Percentiles rank a stretch among this genome's conserved stretches.
Conservation (phyloP, 2,797 vertebrate genomes). For the Buceros bicornis region DNA sequence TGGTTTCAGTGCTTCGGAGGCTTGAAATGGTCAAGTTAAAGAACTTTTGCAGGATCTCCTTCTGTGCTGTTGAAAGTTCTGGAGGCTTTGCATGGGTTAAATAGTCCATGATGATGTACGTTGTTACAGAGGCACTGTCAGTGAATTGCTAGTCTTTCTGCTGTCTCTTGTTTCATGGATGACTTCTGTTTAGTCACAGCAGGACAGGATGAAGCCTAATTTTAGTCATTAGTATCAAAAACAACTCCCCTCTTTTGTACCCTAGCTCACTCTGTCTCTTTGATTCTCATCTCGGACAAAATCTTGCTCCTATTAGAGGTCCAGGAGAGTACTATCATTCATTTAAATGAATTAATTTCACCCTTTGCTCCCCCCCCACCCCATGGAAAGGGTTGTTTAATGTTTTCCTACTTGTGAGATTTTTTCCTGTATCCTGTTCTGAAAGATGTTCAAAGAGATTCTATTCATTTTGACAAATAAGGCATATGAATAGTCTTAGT, state of each 20-base stretch:
- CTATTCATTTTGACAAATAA: background rate
- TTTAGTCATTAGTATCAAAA: background rate
- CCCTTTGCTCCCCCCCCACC: background rate
- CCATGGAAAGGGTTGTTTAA: constrained; percentile 7
- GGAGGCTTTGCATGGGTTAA: background rate
- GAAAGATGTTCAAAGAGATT: background rate
- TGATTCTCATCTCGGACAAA: background rate
- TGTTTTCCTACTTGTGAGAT: constrained; percentile 4
- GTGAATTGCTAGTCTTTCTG: background rate
- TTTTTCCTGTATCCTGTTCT: constrained; percentile 14
- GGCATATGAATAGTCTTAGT: background rate
- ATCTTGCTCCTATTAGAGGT: background rate
- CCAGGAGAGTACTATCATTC: background rate
- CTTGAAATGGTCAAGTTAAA: background rate
- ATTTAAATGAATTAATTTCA: background rate
- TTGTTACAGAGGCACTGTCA: background rate
- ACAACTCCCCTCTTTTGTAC: background rate
- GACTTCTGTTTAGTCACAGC: background rate
- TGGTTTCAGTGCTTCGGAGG: background rate
- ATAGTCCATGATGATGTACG: fast-evolving
- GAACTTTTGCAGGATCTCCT: background rate
- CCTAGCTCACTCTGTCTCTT: background rate
- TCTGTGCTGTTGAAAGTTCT: background rate
- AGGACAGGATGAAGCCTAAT: background rate
- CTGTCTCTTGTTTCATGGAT: background rate